These are phyloP conservation scores for Phaenicophaeus curvirostris DNA, from an alignment of 2,797 vertebrate genomes.

Conservation along the genomic window DNA sequence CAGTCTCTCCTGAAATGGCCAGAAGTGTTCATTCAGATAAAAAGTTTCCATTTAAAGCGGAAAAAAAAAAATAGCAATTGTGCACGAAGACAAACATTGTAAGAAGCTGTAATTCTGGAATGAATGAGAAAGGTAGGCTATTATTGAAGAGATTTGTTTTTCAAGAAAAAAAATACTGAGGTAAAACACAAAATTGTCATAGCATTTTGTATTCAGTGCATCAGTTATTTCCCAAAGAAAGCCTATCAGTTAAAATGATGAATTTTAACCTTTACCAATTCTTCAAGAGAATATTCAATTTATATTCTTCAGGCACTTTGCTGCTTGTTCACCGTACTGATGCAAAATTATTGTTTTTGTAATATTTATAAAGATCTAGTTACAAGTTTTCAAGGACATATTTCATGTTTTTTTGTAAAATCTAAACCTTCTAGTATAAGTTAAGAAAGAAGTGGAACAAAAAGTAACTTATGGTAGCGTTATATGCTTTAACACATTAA, in stretches of 20 bases:
- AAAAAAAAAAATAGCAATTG: not conserved
- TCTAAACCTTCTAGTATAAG: slow-evolving; percentile 44
- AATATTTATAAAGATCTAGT: slow-evolving; percentile 77
- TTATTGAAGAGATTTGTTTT: slow-evolving; percentile 52
- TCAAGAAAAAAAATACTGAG: not conserved
- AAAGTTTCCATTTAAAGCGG: slow-evolving; percentile 2
- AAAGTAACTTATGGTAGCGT: slow-evolving; percentile 37
- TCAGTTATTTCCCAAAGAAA: slow-evolving; percentile 77
- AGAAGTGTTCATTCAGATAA: not conserved
- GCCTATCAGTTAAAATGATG: slow-evolving; percentile 85
- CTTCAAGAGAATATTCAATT: slow-evolving; percentile 81
- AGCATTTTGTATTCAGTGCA: slow-evolving; percentile 76
- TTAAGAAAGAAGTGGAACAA: slow-evolving; percentile 16
- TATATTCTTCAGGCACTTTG: slow-evolving; percentile 79
- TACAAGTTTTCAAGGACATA: slow-evolving; percentile 76
- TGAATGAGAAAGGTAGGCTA: slow-evolving; percentile 14
- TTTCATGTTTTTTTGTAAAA: slow-evolving; percentile 50
- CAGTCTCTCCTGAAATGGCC: not conserved
- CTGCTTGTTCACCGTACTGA: slow-evolving; percentile 78
- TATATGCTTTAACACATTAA: slow-evolving; percentile 63
- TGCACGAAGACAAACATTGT: not conserved
- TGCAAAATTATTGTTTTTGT: slow-evolving; percentile 81
- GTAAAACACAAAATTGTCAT: slow-evolving; percentile 72
- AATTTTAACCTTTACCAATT: slow-evolving; percentile 86
- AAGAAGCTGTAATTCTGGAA: slow-evolving; percentile 33